Conservation (phyloP, 2,888 invertebrate genomes). For the Deladenus siricidicola region DNA sequence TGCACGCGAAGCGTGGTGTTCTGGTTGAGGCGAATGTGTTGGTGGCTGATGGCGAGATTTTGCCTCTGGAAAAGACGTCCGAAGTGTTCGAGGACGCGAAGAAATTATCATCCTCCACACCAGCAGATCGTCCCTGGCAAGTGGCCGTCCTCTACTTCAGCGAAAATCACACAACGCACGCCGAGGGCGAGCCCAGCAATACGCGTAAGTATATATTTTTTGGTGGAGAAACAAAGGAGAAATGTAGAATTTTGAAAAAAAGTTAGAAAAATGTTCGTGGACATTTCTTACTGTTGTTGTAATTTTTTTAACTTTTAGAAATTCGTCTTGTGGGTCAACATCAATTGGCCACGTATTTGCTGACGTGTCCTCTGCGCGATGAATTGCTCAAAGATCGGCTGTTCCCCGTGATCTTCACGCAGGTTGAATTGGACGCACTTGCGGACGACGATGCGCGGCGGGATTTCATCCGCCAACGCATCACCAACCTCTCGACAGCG, state of each 20-base stretch:
- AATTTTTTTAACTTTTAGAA: not conserved
- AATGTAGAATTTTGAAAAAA: not conserved
- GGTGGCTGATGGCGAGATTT: not conserved
- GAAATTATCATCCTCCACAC: no score
- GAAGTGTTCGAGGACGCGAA: not conserved
- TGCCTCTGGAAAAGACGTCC: not conserved
- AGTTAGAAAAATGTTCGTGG: not conserved
- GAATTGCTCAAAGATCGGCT: not conserved
- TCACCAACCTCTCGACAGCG: conserved; percentile 3
- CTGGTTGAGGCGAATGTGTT: not conserved
- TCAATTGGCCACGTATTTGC: not conserved
- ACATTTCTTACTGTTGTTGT: not conserved
- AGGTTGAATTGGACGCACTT: conserved; percentile 6
- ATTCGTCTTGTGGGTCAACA: not conserved
- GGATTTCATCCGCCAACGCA: conserved; percentile 7
- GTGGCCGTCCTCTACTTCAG: not conserved
- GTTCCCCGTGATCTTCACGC: conserved; percentile 10
- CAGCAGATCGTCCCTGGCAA: no score
- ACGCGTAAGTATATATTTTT: not conserved
- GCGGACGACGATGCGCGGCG: conserved; percentile 2
- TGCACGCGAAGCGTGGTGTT: not conserved
- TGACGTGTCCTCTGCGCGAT: not conserved
- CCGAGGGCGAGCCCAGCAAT: not conserved
- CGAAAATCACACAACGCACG: not conserved
- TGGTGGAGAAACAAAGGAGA: not conserved